Conservation (phyloP, 1,140 invertebrate species). For the Sminthurides bifidus region DNA sequence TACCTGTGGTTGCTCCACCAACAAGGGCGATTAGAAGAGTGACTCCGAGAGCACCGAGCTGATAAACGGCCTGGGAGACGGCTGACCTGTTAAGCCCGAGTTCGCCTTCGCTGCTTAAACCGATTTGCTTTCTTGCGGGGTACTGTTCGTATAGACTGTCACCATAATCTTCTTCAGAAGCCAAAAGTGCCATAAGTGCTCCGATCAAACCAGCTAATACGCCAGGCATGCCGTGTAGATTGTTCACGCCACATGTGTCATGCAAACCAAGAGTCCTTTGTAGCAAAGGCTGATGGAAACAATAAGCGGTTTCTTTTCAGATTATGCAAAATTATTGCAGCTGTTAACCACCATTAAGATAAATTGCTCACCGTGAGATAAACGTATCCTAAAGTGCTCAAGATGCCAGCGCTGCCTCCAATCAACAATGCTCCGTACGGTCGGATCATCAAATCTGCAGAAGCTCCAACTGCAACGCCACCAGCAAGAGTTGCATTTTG, state of each 20-base stretch:
- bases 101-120: constrained; percentile 32
- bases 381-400: constrained; percentile 76
- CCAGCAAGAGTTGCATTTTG: constrained; percentile 83
- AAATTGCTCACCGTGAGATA: constrained; percentile 59
- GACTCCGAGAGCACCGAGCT: constrained; percentile 56
- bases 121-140: constrained; percentile 37
- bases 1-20: constrained; percentile 70
- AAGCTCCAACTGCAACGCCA: constrained; percentile 52
- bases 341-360: background rate
- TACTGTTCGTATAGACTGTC: constrained; percentile 42
- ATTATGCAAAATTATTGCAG: constrained; percentile 3
- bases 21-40: constrained; percentile 58
- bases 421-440: constrained; percentile 73
- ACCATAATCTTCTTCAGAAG: constrained; percentile 45
- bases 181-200: constrained; percentile 59
- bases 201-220: constrained; percentile 69
- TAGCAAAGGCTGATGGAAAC: constrained; percentile 51
- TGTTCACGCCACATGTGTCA: constrained; percentile 92
- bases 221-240: constrained; percentile 91
- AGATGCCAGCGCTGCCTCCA: constrained; percentile 61
- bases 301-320: background rate
- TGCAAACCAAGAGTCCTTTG: constrained; percentile 56
- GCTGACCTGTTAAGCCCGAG: constrained; percentile 50
- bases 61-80: constrained; percentile 60
- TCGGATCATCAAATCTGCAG: constrained; percentile 60